Percentiles rank a stretch among this genome's conserved stretches.
phyloP scores from a whole-genome alignment of 2,888 invertebrate genomes.

The Cataglyphis livida region DNA sequence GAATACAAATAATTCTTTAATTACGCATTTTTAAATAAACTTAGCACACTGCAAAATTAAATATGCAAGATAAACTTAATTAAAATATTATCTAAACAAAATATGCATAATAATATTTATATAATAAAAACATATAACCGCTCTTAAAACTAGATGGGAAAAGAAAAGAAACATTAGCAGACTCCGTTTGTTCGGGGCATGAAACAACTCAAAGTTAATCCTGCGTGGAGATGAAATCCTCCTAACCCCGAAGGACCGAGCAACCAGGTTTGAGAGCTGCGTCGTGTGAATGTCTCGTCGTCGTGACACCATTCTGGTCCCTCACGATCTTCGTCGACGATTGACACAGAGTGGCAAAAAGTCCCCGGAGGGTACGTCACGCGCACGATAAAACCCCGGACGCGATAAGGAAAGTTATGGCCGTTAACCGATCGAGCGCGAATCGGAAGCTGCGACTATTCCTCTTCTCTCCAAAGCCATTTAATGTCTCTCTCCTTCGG shows the following conservation, averaged over 20 bases:
- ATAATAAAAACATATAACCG: neutral
- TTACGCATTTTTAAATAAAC: conserved; percentile 10
- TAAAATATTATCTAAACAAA: neutral
- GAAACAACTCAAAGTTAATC: conserved; percentile 5
- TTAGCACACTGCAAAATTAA: neutral
- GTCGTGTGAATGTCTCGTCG: conserved; percentile 30
- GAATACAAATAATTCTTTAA: neutral
- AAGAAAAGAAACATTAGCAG: neutral
- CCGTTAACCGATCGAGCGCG: conserved; percentile 31
- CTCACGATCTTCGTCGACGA: conserved; percentile 67
- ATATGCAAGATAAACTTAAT: neutral
- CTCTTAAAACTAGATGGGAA: neutral
- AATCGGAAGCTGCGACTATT: conserved; percentile 44
- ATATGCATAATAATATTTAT: neutral
- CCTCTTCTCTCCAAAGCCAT: conserved; percentile 36
- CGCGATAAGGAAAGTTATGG: conserved; percentile 63
- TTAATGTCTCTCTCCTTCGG: conserved; percentile 30
- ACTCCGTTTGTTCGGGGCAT: neutral
- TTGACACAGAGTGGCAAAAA: conserved; percentile 67
- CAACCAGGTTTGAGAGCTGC: conserved; percentile 17
- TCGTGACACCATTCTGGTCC: conserved; percentile 26
- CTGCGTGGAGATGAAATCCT: conserved; percentile 26
- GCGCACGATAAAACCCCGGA: conserved; percentile 58
- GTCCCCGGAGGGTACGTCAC: conserved; percentile 45
- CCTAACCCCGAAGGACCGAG: conserved; percentile 32